A percentile compares a stretch with the other conserved stretches of the same genome.
These are phyloP conservation scores for Hippocampus mohnikei DNA, from an alignment of 2,113 vertebrate genomes.

Conservation along the genomic window DNA sequence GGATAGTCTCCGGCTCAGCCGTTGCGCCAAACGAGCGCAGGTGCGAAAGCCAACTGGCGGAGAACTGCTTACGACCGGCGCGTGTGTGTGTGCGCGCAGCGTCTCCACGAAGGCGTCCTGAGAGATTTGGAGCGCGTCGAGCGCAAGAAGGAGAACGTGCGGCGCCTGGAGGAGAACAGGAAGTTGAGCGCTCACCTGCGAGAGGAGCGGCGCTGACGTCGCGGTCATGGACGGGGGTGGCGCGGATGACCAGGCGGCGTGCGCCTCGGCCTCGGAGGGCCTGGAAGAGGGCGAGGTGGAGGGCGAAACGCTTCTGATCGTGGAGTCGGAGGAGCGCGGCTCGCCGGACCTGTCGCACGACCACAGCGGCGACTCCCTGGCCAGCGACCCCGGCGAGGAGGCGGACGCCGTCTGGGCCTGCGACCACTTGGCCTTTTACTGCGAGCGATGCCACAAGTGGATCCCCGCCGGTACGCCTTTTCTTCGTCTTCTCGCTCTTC, in stretches of 20 bases:
- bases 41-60: too few species aligned
- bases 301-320: slow-evolving; percentile 91
- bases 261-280: slow-evolving; percentile 86
- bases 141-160: slow-evolving; percentile 83
- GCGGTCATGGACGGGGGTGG: slow-evolving; percentile 79
- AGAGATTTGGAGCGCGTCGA: slow-evolving; percentile 83
- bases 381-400: slow-evolving; percentile 88
- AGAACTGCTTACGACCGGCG: too few species aligned
- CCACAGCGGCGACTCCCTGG: slow-evolving; percentile 93
- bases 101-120: slow-evolving; percentile 83
- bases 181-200: slow-evolving; percentile 78
- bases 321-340: slow-evolving; percentile 93
- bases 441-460: slow-evolving; percentile 97
- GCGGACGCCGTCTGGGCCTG: slow-evolving; percentile 76
- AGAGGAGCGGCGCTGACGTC: slow-evolving; percentile 67
- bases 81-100: slow-evolving; percentile 66
- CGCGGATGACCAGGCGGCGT: slow-evolving; percentile 81
- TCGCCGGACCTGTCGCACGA: slow-evolving; percentile 94
- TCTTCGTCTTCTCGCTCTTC: too few species aligned
- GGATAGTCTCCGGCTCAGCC: too few species aligned
- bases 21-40: too few species aligned
- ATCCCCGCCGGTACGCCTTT: slow-evolving; percentile 81
- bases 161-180: slow-evolving; percentile 82
- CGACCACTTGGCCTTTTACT: slow-evolving; percentile 92
- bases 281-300: slow-evolving; percentile 97